Conservation (phyloP, 2,888 invertebrate genomes). For the Caenorhabditis sp. region DNA sequence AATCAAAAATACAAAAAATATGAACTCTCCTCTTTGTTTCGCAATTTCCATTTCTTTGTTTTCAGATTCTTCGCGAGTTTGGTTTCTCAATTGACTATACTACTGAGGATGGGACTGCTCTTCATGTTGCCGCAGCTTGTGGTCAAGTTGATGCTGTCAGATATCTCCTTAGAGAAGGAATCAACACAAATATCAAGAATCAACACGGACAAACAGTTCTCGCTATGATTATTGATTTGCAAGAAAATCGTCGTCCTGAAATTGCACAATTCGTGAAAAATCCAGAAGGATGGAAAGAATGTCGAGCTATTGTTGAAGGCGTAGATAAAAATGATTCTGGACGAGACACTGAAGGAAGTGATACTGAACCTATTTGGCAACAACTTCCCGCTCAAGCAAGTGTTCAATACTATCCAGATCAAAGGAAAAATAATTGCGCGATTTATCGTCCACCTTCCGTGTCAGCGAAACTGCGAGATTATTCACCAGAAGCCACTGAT, state of each 20-base stretch:
- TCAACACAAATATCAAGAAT: conserved; percentile 77
- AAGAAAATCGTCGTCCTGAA: conserved; percentile 86
- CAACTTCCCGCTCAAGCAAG: conserved; percentile 35
- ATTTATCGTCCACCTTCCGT: conserved; percentile 52
- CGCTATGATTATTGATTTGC: conserved; percentile 85
- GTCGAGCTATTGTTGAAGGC: conserved; percentile 48
- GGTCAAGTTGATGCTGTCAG: conserved; percentile 67
- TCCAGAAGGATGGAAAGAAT: conserved; percentile 63
- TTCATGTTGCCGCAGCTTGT: conserved; percentile 70
- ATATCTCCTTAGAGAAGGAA: conserved; percentile 65
- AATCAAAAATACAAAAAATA: not conserved
- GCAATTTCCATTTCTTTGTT: not conserved
- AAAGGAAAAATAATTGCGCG: conserved; percentile 17
- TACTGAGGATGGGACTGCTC: conserved; percentile 69
- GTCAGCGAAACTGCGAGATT: conserved; percentile 26
- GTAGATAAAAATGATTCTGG: conserved; percentile 47
- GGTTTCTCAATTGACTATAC: conserved; percentile 78
- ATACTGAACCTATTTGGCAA: conserved; percentile 45
- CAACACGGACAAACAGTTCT: conserved; percentile 84
- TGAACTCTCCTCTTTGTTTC: not conserved
- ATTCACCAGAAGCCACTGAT: conserved; percentile 30
- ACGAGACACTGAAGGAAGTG: conserved; percentile 33
- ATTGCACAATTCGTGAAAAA: conserved; percentile 81
- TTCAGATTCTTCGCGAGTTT: conserved; percentile 76
- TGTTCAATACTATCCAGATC: conserved; percentile 24